These are phyloP conservation scores for Hyperoplus lanceolatus DNA, from an alignment of 2,797 vertebrate species.

Conservation along the genomic window DNA sequence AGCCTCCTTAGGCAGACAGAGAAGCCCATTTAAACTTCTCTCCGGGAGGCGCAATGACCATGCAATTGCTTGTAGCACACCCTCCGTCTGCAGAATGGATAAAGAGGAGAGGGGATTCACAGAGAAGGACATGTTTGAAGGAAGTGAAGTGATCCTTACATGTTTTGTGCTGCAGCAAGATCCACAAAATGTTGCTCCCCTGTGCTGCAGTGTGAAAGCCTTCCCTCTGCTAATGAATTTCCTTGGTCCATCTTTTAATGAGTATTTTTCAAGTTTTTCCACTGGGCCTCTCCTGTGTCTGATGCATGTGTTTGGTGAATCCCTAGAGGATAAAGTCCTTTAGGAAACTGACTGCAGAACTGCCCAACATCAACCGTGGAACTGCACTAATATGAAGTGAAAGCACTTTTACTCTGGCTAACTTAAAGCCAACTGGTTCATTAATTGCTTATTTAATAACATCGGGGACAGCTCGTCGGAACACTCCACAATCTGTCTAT, in stretches of 20 bases:
- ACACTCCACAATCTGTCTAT: background rate
- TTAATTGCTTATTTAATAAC: conserved; percentile 56
- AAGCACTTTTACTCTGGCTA: conserved; percentile 31
- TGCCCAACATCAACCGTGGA: conserved; percentile 25
- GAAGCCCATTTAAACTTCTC: conserved; percentile 64
- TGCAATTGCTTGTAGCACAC: conserved; percentile 52
- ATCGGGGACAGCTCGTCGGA: conserved; percentile 34
- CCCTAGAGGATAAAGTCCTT: conserved; percentile 47
- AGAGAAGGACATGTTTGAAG: conserved; percentile 28
- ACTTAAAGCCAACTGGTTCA: conserved; percentile 28
- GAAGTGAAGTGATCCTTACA: conserved; percentile 20
- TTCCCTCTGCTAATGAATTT: conserved; percentile 28
- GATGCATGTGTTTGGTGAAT: conserved; percentile 50
- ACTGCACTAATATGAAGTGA: conserved; percentile 41
- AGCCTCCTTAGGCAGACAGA: conserved; percentile 43
- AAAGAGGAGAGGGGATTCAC: conserved; percentile 55
- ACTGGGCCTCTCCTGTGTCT: conserved; percentile 28
- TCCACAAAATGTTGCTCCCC: conserved; percentile 27
- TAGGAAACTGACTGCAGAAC: conserved; percentile 51
- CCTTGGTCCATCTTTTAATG: conserved; percentile 38
- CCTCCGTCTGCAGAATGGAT: conserved; percentile 38
- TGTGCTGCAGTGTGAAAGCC: conserved; percentile 25
- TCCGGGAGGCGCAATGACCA: conserved; percentile 48
- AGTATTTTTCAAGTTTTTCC: conserved; percentile 52
- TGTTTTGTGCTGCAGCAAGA: conserved; percentile 49